phyloP scores from a whole-genome alignment of 2,797 vertebrate genomes.

The Schizothorax lantsangensis region DNA sequence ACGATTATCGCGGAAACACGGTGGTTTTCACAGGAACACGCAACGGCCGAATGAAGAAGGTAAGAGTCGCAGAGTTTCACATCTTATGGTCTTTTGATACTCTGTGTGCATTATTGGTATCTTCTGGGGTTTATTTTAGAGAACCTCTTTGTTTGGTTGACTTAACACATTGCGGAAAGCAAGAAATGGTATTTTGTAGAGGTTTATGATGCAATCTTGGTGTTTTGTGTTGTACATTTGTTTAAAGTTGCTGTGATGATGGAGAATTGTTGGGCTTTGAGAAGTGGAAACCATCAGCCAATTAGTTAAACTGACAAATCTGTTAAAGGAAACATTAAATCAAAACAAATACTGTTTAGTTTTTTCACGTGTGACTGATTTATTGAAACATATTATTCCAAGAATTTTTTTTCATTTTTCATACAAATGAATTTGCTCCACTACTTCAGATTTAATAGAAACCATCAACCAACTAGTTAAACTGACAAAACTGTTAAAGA shows the following conservation, averaged over 20 bases:
- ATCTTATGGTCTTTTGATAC: background rate
- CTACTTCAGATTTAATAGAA: conserved; percentile 18
- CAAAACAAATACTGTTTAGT: background rate
- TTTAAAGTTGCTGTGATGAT: background rate
- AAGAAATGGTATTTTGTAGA: background rate
- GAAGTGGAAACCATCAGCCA: conserved; percentile 20
- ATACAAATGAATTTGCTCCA: background rate
- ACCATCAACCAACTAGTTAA: background rate
- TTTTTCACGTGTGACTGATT: background rate
- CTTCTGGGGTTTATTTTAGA: background rate
- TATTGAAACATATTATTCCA: background rate
- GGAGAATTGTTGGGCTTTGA: background rate
- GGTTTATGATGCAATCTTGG: background rate
- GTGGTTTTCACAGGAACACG: conserved; percentile 93
- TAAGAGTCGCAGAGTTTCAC: conserved; percentile 64
- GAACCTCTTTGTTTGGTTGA: background rate
- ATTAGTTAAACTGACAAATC: background rate
- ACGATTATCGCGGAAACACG: conserved; percentile 92
- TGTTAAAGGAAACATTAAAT: background rate
- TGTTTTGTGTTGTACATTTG: background rate
- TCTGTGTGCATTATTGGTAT: background rate
- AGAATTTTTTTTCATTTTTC: background rate
- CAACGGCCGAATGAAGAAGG: conserved; percentile 94
- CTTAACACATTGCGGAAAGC: no score
- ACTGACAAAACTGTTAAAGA: background rate